Base-by-base conservation (phyloP, 2,113 vertebrate species). In the Clarias batrachus region DNA sequence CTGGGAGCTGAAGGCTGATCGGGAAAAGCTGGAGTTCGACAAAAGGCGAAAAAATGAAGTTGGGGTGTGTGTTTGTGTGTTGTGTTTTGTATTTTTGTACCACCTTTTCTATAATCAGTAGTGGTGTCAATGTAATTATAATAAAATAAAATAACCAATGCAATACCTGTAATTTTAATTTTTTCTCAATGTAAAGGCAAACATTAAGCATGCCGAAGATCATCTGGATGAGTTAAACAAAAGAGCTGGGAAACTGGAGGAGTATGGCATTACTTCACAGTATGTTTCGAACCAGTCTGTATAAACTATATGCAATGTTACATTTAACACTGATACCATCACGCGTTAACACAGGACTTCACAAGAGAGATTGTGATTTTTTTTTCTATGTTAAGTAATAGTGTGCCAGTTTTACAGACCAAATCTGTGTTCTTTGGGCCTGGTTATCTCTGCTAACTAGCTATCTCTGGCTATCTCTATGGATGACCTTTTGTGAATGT, bases 211-310 rank as follows among this genome's bases (percentile, higher is more conserved):
- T 78, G 89, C 83, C 87, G 91, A 94, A 89, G 92, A 89, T 77
- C 96, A 96, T 86, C 93, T 97, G 93, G 96, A 97, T 86, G 96
- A 99, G 68, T 90, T 95, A 88, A 94, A 92, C 62, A 92, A 88
- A 62, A 93, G 94, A 88, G 93, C 94, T 88, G 96, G 96, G 82
- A 98, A 97, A 88, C 90, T 99, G 87, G 95, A 97, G 70, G 96
- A 97, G 11, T 99, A 97, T 90, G 91, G n/a, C 86, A 94, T 94
- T 88, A 90, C 88, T 5, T 97, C 96, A 96, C 95, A 0, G 98
- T 99, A 95, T 27, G 96, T 94, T 21, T 6, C 66, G 17, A 27
- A 80, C 27, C 21, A n/a, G 21, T 79, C 27, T 86, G 48, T 27
- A 27, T 59, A 4, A 79, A 21, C 16, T 59, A 74, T 16, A n/a